phyloP scores from a whole-genome alignment of 2,888 invertebrate species.

The Chironomus riparius region DNA sequence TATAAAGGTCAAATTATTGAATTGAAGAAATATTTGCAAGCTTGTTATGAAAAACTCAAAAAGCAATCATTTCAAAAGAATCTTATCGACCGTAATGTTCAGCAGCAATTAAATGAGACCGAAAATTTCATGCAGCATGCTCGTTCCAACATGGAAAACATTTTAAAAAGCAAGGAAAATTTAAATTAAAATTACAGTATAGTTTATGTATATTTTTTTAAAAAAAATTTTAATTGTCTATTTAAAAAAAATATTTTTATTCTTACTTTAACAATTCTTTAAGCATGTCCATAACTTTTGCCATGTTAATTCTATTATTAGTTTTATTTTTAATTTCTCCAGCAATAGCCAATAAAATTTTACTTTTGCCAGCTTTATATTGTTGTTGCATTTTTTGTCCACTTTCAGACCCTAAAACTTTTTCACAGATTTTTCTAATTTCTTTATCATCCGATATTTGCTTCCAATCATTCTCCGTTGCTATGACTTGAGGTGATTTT shows the following conservation, averaged over 20 bases:
- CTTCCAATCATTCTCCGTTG: slow-evolving; percentile 53
- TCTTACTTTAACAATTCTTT: slow-evolving; percentile 43
- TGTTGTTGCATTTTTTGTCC: slow-evolving; percentile 58
- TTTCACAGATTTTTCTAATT: slow-evolving; percentile 52
- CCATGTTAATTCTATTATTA: slow-evolving; percentile 59
- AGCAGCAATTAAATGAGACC: neutral
- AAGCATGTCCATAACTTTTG: slow-evolving; percentile 46
- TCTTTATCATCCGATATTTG: slow-evolving; percentile 53
- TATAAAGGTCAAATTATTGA: neutral
- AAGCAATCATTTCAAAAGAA: neutral
- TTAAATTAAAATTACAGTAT: neutral
- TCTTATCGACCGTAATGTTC: neutral
- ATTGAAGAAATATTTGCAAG: slow-evolving; percentile 2
- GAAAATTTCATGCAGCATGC: neutral
- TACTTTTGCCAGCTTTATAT: slow-evolving; percentile 60
- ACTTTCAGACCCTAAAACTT: slow-evolving; percentile 46
- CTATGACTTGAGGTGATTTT: slow-evolving; percentile 45
- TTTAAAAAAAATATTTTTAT: neutral
- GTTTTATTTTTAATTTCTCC: slow-evolving; percentile 52
- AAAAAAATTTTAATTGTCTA: no score
- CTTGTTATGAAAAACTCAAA: neutral
- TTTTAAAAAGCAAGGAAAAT: neutral
- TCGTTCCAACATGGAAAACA: neutral
- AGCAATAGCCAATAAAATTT: slow-evolving; percentile 56
- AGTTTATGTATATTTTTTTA: no score